phyloP scores from a whole-genome alignment of 2,888 invertebrate species.

The Protonemura montana region DNA sequence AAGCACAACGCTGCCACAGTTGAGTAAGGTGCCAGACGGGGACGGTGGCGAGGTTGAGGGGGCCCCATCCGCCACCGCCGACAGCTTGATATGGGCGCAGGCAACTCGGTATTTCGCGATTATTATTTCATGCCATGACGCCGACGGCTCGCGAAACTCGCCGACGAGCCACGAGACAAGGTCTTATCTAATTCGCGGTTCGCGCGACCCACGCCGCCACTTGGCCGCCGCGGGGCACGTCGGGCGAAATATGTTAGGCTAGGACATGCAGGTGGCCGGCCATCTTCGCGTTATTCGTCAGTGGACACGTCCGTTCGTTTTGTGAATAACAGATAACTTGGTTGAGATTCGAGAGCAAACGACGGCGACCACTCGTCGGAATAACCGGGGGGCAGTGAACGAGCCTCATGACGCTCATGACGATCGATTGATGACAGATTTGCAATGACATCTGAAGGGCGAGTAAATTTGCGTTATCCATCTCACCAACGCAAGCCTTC shows the following conservation, averaged over 20 bases:
- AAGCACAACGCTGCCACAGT: neutral
- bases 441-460: neutral
- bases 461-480: neutral
- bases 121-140: neutral
- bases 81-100: neutral
- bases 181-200: neutral
- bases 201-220: neutral
- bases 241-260: neutral
- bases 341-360: neutral
- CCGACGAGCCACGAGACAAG: neutral
- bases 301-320: neutral
- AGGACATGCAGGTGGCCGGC: neutral
- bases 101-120: neutral
- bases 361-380: neutral
- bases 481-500: neutral
- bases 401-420: neutral
- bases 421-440: neutral
- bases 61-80: neutral
- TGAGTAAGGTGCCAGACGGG: neutral
- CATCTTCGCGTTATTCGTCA: neutral
- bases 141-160: neutral
- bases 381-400: neutral
- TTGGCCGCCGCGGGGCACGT: neutral
- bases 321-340: neutral
- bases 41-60: neutral